Evolutionary conservation across 2,888 invertebrate genomes (phyloP), one percentile per base, ranked within the genome.

Genomic region (Spodoptera littoralis): DNA sequence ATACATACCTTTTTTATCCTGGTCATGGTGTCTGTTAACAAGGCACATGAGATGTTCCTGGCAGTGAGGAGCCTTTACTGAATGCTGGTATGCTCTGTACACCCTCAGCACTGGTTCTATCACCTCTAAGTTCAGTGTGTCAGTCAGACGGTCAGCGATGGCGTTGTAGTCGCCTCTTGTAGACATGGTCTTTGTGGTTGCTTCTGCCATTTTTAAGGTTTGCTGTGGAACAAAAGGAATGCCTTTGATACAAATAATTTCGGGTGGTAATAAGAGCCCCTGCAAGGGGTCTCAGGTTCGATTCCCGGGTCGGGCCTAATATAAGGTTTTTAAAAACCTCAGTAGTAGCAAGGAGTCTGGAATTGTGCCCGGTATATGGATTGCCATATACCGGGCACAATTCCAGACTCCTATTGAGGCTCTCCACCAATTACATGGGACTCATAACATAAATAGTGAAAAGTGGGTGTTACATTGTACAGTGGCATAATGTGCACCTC

Each of bases 101-200:
- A 97, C 97, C 87, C 97, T 95, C n/a, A 97, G 95, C 30, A 98
- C 95, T 0, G 98, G 98, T 84, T 97, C 97, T 56, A 98, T 97
- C 64, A 98, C 96, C 90, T 98, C 98, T 82, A 97, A 91, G 89
- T 98, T 98, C 54, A 98, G 95, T 1, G 97, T 96, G 84, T 98
- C 97, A 0, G 97, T 97, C 66, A 98, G 88, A 79, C 96, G 96
- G 86, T 97, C 96, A 11, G 97, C 97, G 9, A 98, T 90, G 61
- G 97, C 96, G 79, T 96, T 95, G 79, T 97, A 96, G 84, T 97
- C 97, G 45, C 96, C 95, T 1, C 90, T 87, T 55, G 95, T 95
- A 18, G 96, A 95, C 82, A 97, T 91, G 53, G 96, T 94, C 60
- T 96, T 93, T 11, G 97, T 96, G 55, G 96, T 96, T 27, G 96